Evolutionary conservation across 2,888 invertebrate genomes (phyloP).

Genomic region (Eristalis arbustorum): DNA sequence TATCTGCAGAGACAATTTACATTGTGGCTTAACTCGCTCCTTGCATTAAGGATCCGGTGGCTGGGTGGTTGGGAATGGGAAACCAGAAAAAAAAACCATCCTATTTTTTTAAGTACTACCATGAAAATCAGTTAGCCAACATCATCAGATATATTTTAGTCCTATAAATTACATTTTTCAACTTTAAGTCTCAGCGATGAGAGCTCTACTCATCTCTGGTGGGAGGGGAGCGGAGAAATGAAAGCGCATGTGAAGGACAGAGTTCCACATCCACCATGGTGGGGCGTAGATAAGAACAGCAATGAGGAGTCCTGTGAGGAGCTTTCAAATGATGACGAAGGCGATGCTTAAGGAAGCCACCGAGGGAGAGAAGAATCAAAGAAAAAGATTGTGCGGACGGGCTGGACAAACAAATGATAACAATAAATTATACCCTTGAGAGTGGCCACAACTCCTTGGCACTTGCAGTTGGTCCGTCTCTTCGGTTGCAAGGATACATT

Average conservation of each 20-base stretch:
- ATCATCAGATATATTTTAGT: slow-evolving; percentile 15
- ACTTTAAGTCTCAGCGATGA: slow-evolving; percentile 19
- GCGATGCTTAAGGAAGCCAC: not conserved
- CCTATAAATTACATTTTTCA: slow-evolving; percentile 36
- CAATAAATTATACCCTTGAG: slow-evolving; percentile 40
- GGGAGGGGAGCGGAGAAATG: too few relatives aligned
- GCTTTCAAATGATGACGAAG: slow-evolving; percentile 22
- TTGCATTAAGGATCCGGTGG: not conserved
- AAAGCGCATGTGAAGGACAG: not conserved
- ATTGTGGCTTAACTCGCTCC: slow-evolving; percentile 13
- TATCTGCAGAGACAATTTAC: slow-evolving; percentile 5
- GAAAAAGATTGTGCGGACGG: slow-evolving; percentile 24
- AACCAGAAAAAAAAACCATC: not conserved
- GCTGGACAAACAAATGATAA: slow-evolving; percentile 40
- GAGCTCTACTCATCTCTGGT: not conserved
- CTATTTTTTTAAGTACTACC: not conserved
- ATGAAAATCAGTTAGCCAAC: slow-evolving; percentile 12
- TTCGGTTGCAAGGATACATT: not conserved
- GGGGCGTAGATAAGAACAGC: slow-evolving; percentile 1
- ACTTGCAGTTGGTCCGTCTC: slow-evolving; percentile 6
- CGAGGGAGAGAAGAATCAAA: not conserved
- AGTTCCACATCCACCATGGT: slow-evolving; percentile 3
- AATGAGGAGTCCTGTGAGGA: slow-evolving; percentile 16
- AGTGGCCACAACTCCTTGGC: slow-evolving; percentile 24
- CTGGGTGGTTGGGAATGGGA: not conserved